Evolutionary conservation across 1,140 invertebrate genomes (phyloP), one percentile per base, ranked within the genome.

Genomic region (Stratiolaelaps scimitus): DNA sequence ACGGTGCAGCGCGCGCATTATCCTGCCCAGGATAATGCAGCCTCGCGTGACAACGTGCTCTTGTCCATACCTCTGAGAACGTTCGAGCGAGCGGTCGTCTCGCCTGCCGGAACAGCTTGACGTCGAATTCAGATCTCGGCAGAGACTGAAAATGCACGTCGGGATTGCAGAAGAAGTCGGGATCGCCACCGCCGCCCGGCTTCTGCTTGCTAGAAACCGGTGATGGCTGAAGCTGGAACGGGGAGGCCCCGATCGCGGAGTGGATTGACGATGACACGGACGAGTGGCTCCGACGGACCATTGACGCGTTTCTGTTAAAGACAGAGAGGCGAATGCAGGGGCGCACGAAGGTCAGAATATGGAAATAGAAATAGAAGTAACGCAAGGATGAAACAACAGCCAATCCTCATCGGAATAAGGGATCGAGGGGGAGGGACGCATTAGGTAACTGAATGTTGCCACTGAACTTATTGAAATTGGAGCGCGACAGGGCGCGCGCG

Each of bases 51-150:
- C n/a, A n/a, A n/a, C n/a, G n/a, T n/a, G n/a, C n/a, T n/a, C n/a
- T n/a, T n/a, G n/a, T n/a, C n/a, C 53, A 2, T 23, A 60, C 53
- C 53, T 60, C 53, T 26, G 53, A 60, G 23, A 60, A 60, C 23
- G 53, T 60, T 26, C 53, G 1, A 26, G 26, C 53, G 10, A 60
- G 53, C 26, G 53, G 53, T 23, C 23, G 17, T 17, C 53, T 26
- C 15, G 23, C 53, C 23, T 60, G 53, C 10, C 53, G 17, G 53
- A 60, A 60, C 1, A 60, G 26, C 10, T 60, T 60, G 1, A 60
- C 53, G 23, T 60, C 53, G 20, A 60, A 60, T 34, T 60, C 53
- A 5, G 53, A 60, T 60, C 53, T 60, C 53, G 53, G 53, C 23
- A 60, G 23, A 15, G 53, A 60, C 34, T 60, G 53, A 34, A 60